These are phyloP conservation scores for Scartelaos histophorus DNA, from an alignment of 2,113 vertebrate genomes.

Conservation along the genomic window DNA sequence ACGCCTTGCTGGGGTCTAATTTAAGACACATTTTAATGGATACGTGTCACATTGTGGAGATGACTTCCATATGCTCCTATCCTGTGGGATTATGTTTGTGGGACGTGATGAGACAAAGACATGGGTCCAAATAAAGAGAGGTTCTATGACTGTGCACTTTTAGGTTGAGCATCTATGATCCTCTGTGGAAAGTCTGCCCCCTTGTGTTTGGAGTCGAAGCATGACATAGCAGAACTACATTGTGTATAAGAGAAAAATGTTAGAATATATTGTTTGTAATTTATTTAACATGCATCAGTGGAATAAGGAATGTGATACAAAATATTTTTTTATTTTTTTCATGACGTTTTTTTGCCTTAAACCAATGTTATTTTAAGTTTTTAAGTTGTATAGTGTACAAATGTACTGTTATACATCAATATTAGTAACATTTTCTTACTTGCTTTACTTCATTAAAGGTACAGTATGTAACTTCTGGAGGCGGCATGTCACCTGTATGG, in stretches of 20 bases:
- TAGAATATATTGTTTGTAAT: too few species aligned
- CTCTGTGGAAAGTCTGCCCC: constrained; percentile 52
- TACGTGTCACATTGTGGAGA: constrained; percentile 20
- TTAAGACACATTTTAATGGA: constrained; percentile 30
- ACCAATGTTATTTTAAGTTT: too few species aligned
- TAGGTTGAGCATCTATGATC: constrained; percentile 15
- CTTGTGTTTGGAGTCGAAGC: constrained; percentile 47
- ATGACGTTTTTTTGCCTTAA: background rate
- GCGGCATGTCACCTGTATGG: too few species aligned
- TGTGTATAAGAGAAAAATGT: background rate
- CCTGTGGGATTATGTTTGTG: constrained; percentile 5
- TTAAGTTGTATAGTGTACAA: too few species aligned
- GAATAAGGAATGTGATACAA: too few species aligned
- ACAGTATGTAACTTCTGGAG: too few species aligned
- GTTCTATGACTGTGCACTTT: background rate
- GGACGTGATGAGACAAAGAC: background rate
- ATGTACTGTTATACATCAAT: too few species aligned
- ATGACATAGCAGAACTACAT: background rate
- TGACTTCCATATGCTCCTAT: constrained; percentile 18
- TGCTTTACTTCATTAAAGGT: too few species aligned
- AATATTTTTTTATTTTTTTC: background rate
- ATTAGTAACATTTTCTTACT: too few species aligned
- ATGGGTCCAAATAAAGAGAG: background rate
- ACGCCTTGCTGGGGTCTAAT: constrained; percentile 29
- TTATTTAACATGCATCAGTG: too few species aligned